Conservation (phyloP, 2,888 invertebrate species). For the Ptilodon capucinus region DNA sequence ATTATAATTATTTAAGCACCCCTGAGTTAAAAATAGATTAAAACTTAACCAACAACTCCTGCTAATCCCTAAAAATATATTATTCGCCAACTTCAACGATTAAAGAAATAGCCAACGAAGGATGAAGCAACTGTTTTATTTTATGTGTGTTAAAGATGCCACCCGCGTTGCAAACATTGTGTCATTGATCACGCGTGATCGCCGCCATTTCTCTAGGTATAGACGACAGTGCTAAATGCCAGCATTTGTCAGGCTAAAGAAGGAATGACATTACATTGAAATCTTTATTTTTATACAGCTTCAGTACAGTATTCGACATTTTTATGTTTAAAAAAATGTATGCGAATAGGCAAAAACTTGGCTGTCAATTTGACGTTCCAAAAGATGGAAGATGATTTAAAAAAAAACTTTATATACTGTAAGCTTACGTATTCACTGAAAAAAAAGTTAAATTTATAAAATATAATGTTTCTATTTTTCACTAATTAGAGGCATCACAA, state of each 20-base stretch:
- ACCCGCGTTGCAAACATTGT: constrained; percentile 25
- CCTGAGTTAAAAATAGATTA: no score
- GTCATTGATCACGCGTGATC: constrained; percentile 26
- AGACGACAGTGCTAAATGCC: constrained; percentile 20
- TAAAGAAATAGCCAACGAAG: constrained; percentile 36
- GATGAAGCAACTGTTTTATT: constrained; percentile 31
- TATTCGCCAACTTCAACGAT: constrained; percentile 1
- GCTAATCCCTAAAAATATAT: not conserved
- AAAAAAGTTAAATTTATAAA: no score
- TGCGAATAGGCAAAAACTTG: no score
- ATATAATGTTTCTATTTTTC: no score
- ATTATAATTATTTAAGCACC: no score
- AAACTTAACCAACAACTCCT: no score
- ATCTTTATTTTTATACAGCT: not conserved
- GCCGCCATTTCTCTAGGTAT: constrained; percentile 12
- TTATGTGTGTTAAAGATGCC: constrained; percentile 20
- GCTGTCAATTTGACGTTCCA: no score
- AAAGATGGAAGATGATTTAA: no score
- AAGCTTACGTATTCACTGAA: no score
- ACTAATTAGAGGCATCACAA: no score
- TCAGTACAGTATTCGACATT: not conserved
- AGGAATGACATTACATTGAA: constrained; percentile 18
- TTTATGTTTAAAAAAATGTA: not conserved
- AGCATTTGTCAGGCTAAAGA: constrained; percentile 24
- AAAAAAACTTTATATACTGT: no score